These are phyloP conservation scores for Psilanteris sp. DNA, from an alignment of 1,140 invertebrate species.

Conservation along the genomic window DNA sequence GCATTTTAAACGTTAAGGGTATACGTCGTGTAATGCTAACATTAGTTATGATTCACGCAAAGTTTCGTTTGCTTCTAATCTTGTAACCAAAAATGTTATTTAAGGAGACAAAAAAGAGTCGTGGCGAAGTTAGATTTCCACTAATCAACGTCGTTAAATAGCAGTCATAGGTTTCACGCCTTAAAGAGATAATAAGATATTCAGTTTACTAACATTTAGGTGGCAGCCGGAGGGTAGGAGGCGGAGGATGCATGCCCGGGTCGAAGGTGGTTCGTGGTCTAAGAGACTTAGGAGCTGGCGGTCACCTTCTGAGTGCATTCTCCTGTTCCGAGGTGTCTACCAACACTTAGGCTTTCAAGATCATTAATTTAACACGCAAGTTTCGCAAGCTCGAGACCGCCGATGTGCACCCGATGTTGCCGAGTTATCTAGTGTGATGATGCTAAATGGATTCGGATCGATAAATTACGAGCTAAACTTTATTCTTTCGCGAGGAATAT, in stretches of 20 bases:
- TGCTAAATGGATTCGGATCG: slow-evolving; percentile 65
- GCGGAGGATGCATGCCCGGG: slow-evolving; percentile 57
- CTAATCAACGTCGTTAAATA: slow-evolving; percentile 61
- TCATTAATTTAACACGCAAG: slow-evolving; percentile 78
- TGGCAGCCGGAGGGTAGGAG: slow-evolving; percentile 65
- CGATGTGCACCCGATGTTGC: slow-evolving; percentile 62
- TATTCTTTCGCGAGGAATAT: slow-evolving; percentile 48
- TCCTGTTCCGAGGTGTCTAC: slow-evolving; percentile 77
- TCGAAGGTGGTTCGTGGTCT: slow-evolving; percentile 71
- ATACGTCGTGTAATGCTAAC: slow-evolving; percentile 33
- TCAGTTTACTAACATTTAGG: slow-evolving; percentile 78
- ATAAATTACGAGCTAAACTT: slow-evolving; percentile 61
- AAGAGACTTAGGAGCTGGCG: slow-evolving; percentile 78
- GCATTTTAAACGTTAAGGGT: slow-evolving; percentile 7
- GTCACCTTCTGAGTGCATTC: slow-evolving; percentile 80
- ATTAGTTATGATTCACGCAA: slow-evolving; percentile 65
- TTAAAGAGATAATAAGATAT: slow-evolving; percentile 79
- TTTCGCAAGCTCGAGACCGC: slow-evolving; percentile 68
- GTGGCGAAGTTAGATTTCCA: slow-evolving; percentile 33
- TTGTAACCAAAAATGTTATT: slow-evolving; percentile 21
- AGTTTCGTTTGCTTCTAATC: no score
- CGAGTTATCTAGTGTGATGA: slow-evolving; percentile 61
- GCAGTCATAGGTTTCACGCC: slow-evolving; percentile 68
- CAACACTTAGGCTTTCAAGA: slow-evolving; percentile 78
- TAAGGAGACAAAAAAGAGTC: slow-evolving; percentile 6